Base-by-base conservation (phyloP, 37 sponge, comb jelly and placozoan genomes). In the Axinella damicornis region DNA sequence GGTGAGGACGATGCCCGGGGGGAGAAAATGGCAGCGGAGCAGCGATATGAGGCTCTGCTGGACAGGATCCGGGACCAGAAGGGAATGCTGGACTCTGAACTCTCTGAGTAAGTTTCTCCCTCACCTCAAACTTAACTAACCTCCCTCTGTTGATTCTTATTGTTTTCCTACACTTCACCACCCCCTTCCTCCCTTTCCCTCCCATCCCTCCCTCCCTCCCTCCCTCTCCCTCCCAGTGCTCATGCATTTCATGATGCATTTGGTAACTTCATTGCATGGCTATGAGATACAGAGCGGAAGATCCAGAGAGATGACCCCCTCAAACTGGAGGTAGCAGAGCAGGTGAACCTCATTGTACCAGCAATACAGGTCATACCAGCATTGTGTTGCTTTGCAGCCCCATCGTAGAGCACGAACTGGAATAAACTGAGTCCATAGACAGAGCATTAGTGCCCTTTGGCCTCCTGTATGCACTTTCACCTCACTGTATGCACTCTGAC, bases 211-310 rank as follows among this genome's bases (percentile, higher is more conserved):
- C 46, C 46, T 12, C 46, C 46, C 46, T 46, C 46, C 4, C 46
- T 9, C 46, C 46, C 4, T 9, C 46, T 46, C 46, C 21, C 30
- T 63, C 32, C 0, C 65, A 89, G 89, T 82, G 89, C 84, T 28
- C 89, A 83, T 55, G 89, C 84, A 5, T 89, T 89, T 40, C 89
- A 83, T 55, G 83, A 68, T 27, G 63, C 78, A 24, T 89, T 78
- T 27, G 65, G 55, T 14, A 24, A 38, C 53, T 89, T 82, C 77
- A 78, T 71, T 4, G 40, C 83, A 0, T 89, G 89, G 89, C 69
- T 89, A 61, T 27, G 89, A 53, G 83, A 83, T 40, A 83, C 78
- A 22, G 89, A 89, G 61, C 57, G 84, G 37, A 88, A 83, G 76
- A 89, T 89, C 18, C 89, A 89, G 55, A 57, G 89, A 78, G 83